These are phyloP conservation scores for Pomatorhinus ruficollis DNA, from an alignment of 2,113 vertebrate species.

Conservation along the genomic window DNA sequence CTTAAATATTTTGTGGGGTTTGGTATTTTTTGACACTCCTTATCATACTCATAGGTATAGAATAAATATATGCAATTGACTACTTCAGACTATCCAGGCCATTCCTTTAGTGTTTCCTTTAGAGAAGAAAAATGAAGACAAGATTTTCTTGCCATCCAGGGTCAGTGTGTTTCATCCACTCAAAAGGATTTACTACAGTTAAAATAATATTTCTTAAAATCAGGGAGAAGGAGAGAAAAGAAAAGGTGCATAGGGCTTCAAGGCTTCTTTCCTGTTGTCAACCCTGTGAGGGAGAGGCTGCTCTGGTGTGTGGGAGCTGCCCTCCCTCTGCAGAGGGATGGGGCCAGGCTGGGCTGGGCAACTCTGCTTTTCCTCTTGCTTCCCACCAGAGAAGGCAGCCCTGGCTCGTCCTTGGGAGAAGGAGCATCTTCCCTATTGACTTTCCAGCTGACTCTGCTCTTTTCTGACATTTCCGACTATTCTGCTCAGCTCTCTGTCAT, in stretches of 20 bases:
- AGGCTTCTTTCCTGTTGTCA: background rate
- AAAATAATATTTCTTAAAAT: background rate
- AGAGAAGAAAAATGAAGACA: background rate
- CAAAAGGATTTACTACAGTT: background rate
- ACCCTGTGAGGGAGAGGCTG: background rate
- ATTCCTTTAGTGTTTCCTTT: background rate
- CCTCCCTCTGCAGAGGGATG: background rate
- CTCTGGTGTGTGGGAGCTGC: background rate
- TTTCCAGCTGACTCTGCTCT: background rate
- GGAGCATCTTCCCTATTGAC: background rate
- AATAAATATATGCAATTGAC: background rate
- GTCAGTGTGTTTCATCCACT: background rate
- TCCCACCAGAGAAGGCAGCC: background rate
- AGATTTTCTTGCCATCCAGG: background rate
- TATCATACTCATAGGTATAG: background rate
- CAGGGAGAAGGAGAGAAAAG: background rate
- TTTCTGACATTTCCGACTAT: fast-evolving
- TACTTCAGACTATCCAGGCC: background rate
- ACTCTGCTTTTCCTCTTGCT: background rate
- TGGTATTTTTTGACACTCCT: background rate
- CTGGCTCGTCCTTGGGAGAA: background rate
- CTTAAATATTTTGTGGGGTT: background rate
- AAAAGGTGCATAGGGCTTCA: background rate
- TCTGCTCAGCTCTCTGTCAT: background rate
- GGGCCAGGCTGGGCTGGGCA: background rate